These are phyloP conservation scores for Platalea minor DNA, from an alignment of 2,797 vertebrate genomes.

Conservation along the genomic window DNA sequence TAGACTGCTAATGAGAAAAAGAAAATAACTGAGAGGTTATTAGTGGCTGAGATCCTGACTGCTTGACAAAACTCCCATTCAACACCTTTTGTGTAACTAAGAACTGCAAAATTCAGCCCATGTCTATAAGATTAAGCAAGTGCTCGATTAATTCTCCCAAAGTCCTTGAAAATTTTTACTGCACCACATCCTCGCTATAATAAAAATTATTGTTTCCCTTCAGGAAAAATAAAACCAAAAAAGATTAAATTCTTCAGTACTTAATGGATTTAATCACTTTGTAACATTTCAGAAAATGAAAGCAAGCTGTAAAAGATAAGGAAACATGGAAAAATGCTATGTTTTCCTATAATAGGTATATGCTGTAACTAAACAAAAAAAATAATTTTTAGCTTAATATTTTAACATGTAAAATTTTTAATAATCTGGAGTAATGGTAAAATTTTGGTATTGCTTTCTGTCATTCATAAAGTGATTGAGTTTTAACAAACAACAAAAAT, in stretches of 20 bases:
- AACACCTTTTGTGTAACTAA: constrained; percentile 40
- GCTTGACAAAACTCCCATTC: constrained; percentile 53
- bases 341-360: not conserved
- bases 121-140: constrained; percentile 15
- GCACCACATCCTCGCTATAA: not conserved
- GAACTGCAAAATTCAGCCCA: constrained; percentile 13
- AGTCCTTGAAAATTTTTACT: constrained; percentile 2
- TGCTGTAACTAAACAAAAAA: not conserved
- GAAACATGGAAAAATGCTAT: not conserved
- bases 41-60: constrained; percentile 41
- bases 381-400: not conserved
- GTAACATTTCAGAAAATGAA: not conserved
- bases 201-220: not conserved
- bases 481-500: not conserved
- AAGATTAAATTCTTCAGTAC: not conserved
- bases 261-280: not conserved
- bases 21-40: constrained; percentile 48
- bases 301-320: not conserved
- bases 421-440: not conserved
- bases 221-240: not conserved
- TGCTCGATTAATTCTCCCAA: not conserved
- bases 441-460: not conserved
- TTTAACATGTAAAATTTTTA: not conserved
- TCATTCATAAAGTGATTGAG: not conserved
- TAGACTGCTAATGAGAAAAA: constrained; percentile 52